Evolutionary conservation across 1,140 invertebrate species (phyloP).

Genomic region (Eriosoma lanigerum): DNA sequence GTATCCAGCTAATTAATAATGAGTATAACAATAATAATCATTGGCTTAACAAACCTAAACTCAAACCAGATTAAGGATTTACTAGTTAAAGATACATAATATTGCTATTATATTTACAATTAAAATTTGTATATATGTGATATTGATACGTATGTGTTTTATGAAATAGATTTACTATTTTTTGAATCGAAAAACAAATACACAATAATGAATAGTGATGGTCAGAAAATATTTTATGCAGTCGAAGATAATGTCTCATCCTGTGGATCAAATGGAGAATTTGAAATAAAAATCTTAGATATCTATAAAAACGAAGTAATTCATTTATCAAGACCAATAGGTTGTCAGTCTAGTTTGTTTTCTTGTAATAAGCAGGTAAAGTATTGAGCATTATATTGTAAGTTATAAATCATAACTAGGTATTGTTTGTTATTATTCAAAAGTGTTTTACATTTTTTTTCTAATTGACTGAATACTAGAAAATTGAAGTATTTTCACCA

Average conservation of each 20-base stretch:
- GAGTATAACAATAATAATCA: no score
- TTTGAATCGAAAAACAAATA: conserved; percentile 91
- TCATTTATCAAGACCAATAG: conserved; percentile 69
- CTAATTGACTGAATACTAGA: no score
- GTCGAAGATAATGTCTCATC: conserved; percentile 82
- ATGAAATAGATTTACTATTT: conserved; percentile 74
- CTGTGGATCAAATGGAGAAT: conserved; percentile 74
- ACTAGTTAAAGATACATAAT: no score
- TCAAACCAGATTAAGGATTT: no score
- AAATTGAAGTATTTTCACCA: conserved; percentile 72
- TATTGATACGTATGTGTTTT: conserved; percentile 48
- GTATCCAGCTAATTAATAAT: no score
- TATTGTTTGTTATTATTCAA: no score
- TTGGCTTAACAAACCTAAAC: no score
- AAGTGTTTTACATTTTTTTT: no score
- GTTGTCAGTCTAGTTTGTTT: conserved; percentile 77
- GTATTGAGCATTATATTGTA: background rate
- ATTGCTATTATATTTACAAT: no score
- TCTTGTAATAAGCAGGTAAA: conserved; percentile 81
- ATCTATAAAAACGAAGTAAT: conserved; percentile 75
- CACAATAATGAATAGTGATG: conserved; percentile 72
- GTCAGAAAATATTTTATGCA: conserved; percentile 82
- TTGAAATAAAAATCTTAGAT: conserved; percentile 85
- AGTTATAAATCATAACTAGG: no score
- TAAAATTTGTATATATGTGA: no score